Conservation (phyloP, 2,888 invertebrate genomes). For the Acanthacorydalis orientalis region DNA sequence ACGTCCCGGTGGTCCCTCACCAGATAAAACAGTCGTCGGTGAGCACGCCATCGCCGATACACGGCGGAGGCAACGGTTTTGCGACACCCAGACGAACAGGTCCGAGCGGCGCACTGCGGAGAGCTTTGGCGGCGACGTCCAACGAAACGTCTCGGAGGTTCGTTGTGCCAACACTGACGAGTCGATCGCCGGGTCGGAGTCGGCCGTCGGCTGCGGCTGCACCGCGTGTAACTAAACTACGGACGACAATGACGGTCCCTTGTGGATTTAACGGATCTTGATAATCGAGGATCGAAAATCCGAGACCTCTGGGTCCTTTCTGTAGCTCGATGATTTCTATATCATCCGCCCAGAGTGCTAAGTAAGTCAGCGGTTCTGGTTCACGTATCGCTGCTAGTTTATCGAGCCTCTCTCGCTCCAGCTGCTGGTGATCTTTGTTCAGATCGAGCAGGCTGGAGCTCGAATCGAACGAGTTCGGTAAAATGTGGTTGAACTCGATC, state of each 20-base stretch:
- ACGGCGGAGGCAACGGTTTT: conserved; percentile 47
- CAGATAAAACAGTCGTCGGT: conserved; percentile 6
- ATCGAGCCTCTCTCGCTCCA: conserved; percentile 10
- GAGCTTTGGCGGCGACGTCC: conserved; percentile 87
- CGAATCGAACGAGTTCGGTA: no score
- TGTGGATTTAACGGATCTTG: conserved; percentile 93
- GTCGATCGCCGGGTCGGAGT: conserved; percentile 88
- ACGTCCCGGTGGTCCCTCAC: not conserved
- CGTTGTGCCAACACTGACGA: conserved; percentile 80
- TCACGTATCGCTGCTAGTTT: conserved; percentile 61
- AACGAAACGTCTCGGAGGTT: conserved; percentile 81
- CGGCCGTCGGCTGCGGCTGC: conserved; percentile 92
- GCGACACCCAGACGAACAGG: conserved; percentile 83
- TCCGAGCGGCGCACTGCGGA: conserved; percentile 87
- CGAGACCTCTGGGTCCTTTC: conserved; percentile 91
- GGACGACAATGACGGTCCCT: conserved; percentile 91
- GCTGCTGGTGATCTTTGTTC: not conserved
- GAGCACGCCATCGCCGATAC: conserved; percentile 4
- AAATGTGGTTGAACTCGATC: no score
- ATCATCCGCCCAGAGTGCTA: conserved; percentile 94
- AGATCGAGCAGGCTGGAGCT: no score
- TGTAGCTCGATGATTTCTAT: conserved; percentile 80
- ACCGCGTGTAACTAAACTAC: conserved; percentile 94
- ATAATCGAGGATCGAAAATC: conserved; percentile 95
- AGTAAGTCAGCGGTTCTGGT: conserved; percentile 81